These are phyloP conservation scores for Gopherus evgoodei DNA, from an alignment of 2,113 vertebrate species.

Conservation along the genomic window DNA sequence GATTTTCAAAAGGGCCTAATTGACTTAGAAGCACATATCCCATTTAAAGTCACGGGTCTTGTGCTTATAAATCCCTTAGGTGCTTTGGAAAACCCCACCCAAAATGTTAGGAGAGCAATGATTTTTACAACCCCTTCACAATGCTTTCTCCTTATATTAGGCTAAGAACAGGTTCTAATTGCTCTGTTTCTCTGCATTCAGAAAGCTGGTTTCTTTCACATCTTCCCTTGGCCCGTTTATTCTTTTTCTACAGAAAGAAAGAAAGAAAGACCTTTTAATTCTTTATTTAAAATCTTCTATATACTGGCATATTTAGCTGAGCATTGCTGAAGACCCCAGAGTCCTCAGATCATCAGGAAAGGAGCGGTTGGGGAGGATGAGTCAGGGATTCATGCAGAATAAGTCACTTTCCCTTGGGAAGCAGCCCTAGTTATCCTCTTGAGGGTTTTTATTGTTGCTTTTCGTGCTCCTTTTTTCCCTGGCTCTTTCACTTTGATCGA, in stretches of 20 bases:
- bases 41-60: not conserved
- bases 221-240: not conserved
- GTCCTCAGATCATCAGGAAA: not conserved
- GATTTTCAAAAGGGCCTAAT: not conserved
- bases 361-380: not conserved
- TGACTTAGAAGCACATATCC: not conserved
- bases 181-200: not conserved
- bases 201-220: not conserved
- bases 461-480: not conserved
- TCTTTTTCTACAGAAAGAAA: not conserved
- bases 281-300: not conserved
- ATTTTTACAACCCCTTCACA: not conserved
- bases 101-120: not conserved
- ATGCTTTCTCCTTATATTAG: not conserved
- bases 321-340: not conserved
- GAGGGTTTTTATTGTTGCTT: not conserved
- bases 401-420: not conserved
- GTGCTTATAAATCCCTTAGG: not conserved
- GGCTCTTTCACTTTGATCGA: slow-evolving; percentile 3
- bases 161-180: not conserved
- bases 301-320: too few relatives aligned
- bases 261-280: not conserved
- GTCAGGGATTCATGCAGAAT: not conserved
- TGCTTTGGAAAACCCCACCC: not conserved
- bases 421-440: not conserved